These are phyloP conservation scores for Alethe diademata DNA, from an alignment of 2,113 vertebrate species.

Conservation along the genomic window DNA sequence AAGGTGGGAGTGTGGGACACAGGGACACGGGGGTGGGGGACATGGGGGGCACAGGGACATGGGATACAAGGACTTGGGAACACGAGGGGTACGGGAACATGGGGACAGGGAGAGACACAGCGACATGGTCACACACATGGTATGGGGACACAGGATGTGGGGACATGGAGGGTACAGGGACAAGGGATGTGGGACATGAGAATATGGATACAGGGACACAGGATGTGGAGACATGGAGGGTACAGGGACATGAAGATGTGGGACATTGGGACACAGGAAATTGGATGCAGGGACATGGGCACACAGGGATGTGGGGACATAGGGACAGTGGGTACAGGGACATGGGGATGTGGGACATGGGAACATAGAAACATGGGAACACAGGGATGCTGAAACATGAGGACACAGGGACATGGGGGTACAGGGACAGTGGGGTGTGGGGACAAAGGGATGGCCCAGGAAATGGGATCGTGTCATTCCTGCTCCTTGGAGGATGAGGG, in stretches of 20 bases:
- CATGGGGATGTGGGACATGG: no score
- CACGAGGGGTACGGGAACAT: no score
- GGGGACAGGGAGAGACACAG: no score
- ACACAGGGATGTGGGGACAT: neutral
- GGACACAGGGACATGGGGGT: neutral
- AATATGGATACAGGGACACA: neutral
- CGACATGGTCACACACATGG: neutral
- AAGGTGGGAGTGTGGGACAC: constrained; percentile 79
- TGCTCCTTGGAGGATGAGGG: neutral
- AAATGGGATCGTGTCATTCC: neutral
- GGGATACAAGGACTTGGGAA: neutral
- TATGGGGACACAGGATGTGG: neutral
- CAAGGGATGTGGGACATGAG: neutral
- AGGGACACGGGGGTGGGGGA: no score
- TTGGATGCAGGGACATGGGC: rapidly evolving
- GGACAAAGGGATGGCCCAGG: neutral
- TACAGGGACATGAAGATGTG: neutral
- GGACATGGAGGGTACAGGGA: rapidly evolving
- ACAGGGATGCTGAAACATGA: neutral
- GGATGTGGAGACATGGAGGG: no score
- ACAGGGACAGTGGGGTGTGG: neutral
- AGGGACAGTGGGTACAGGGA: neutral
- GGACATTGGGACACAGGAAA: neutral
- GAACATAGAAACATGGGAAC: neutral
- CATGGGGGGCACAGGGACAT: no score